Percentiles rank a stretch among this genome's conserved stretches.
Conservation (phyloP, 2,888 invertebrate genomes). For the Druceiella hillmani region DNA sequence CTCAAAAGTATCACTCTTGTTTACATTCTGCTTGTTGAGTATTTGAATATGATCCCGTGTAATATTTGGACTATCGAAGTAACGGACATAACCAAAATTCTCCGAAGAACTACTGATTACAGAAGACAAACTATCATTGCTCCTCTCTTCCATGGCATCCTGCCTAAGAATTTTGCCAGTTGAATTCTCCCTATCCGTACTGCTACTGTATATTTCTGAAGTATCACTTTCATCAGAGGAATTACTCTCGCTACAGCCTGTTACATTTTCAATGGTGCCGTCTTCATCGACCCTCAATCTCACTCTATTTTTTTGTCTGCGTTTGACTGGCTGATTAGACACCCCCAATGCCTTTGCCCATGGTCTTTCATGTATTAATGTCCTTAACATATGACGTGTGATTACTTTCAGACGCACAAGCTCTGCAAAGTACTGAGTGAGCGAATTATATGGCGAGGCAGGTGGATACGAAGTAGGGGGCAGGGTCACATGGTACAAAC, state of each 20-base stretch:
- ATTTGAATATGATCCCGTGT: too few species aligned
- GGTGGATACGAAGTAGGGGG: constrained; percentile 72
- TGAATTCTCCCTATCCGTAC: constrained; percentile 33
- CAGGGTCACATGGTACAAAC: constrained; percentile 55
- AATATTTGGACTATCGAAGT: constrained; percentile 59
- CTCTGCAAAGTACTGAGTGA: constrained; percentile 71
- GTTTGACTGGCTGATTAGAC: constrained; percentile 40
- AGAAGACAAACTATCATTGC: constrained; percentile 41
- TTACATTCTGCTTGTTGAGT: too few species aligned
- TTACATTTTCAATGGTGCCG: constrained; percentile 41
- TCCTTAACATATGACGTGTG: constrained; percentile 65
- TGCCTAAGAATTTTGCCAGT: constrained; percentile 49
- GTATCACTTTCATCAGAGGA: constrained; percentile 42
- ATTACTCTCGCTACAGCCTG: constrained; percentile 38
- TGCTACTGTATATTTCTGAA: constrained; percentile 40
- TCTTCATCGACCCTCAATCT: constrained; percentile 41
- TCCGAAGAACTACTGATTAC: constrained; percentile 53
- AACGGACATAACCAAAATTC: constrained; percentile 63
- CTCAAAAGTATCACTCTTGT: too few species aligned
- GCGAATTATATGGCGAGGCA: constrained; percentile 70
- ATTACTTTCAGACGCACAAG: constrained; percentile 69
- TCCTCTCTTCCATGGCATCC: constrained; percentile 52
- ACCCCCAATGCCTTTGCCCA: constrained; percentile 48
- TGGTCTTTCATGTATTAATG: constrained; percentile 61
- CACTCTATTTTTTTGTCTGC: constrained; percentile 44